Base-by-base conservation (phyloP, 2,113 vertebrate species). In the Epinephelus fuscoguttatus region DNA sequence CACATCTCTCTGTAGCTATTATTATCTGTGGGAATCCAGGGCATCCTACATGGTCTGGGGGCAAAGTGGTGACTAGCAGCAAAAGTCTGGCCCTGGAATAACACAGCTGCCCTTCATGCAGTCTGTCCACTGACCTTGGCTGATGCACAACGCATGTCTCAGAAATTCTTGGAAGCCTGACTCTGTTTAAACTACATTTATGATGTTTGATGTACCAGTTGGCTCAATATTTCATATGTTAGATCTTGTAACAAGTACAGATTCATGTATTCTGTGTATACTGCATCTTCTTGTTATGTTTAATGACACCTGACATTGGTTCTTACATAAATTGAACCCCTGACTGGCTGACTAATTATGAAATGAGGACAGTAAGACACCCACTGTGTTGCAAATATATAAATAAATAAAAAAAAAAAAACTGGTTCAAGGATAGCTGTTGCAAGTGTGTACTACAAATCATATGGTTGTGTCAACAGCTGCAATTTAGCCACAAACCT, bases 21-120 rank as follows among this genome's bases (percentile, higher is more conserved):
- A 93, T 94, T 95, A 93, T 93, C 90, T 83, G 78, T 87, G 86
- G 82, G 85, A 95, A 95, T 94, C 85, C 84, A 77, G 84, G 78
- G 73, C 78, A 92, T 94, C 93, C 84, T 88, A 64, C 76, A 82
- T 90, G 84, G 84, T 89, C 89, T 76, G 84, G 60, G 88, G 76
- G 82, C 75, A 88, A 91, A 91, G 80, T 75, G 81, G 78, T 87
- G 79, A 86, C 73, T 67, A 88, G 19, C 80, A 84, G 88, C 86
- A 84, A 93, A 90, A 91, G 60, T 75, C 69, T 69, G 64, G 56
- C 76, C 75, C 71, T 89, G 89, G 81, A 93, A 94, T 88, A 94
- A 92, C 91, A 94, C 89, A 94, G 85, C 90, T 91, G 92, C 77
- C 80, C 75, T 77, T 88, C 64, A 77, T 55, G 30, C 67, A 82